These are phyloP conservation scores for Hylaea fasciaria DNA, from an alignment of 2,888 invertebrate genomes.

Conservation along the genomic window DNA sequence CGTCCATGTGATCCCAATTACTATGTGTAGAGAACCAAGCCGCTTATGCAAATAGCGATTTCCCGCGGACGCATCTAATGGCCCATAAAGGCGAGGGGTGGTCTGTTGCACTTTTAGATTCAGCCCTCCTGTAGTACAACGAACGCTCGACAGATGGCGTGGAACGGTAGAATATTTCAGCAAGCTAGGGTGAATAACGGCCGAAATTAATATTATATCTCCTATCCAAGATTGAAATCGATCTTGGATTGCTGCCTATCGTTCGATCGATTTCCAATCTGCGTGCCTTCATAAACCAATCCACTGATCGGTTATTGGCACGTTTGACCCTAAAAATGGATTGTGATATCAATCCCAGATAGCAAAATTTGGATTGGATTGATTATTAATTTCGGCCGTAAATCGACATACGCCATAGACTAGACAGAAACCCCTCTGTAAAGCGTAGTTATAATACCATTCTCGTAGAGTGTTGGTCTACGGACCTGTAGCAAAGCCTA, in stretches of 20 bases:
- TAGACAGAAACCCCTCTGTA: too few relatives aligned
- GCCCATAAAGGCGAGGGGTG: conserved; percentile 63
- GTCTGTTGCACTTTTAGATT: conserved; percentile 74
- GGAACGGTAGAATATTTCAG: conserved; percentile 2
- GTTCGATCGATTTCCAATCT: too few relatives aligned
- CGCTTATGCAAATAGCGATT: conserved; percentile 84
- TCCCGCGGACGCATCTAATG: conserved; percentile 83
- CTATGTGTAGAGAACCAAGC: conserved; percentile 81
- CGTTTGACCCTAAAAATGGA: too few relatives aligned
- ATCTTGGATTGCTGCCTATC: too few relatives aligned
- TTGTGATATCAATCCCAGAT: too few relatives aligned
- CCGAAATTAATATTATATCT: too few relatives aligned
- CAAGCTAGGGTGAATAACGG: background rate
- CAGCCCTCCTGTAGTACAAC: conserved; percentile 21
- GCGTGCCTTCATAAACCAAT: too few relatives aligned
- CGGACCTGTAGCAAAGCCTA: conserved; percentile 11
- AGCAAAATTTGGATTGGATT: too few relatives aligned
- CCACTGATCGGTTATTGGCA: too few relatives aligned
- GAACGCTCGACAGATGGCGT: conserved; percentile 27
- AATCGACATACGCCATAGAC: too few relatives aligned
- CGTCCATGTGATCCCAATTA: conserved; percentile 80
- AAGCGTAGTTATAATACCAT: background rate
- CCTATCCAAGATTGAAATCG: too few relatives aligned
- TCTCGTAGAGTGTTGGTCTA: background rate
- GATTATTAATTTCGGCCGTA: too few relatives aligned